A percentile compares a stretch with the other conserved stretches of the same genome.
phyloP scores from a whole-genome alignment of 2,888 invertebrate genomes.

The Anthrax anthrax region DNA sequence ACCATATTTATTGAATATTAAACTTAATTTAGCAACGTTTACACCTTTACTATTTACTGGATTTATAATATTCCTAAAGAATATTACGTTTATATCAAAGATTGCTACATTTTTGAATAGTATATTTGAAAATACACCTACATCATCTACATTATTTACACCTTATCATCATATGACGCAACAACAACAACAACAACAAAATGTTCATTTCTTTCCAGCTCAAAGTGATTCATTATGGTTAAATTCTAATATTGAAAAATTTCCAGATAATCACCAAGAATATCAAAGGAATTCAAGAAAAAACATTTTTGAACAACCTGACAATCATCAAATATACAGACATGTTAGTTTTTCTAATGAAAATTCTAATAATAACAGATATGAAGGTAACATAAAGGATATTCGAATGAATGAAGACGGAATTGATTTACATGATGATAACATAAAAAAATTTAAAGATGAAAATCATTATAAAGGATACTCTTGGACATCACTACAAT shows the following conservation, averaged over 20 bases:
- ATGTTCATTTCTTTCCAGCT: too few species aligned
- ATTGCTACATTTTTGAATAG: slow-evolving; percentile 56
- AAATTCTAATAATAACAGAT: background rate
- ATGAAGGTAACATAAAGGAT: background rate
- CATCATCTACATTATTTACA: background rate
- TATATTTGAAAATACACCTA: slow-evolving; percentile 32
- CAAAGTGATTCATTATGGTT: too few species aligned
- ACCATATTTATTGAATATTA: slow-evolving; percentile 63
- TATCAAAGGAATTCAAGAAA: background rate
- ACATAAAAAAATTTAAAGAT: too few species aligned
- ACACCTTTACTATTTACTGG: slow-evolving; percentile 58
- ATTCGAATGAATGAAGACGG: background rate
- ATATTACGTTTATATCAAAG: slow-evolving; percentile 61
- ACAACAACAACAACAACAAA: too few species aligned
- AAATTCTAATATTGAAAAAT: too few species aligned
- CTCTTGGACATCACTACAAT: too few species aligned
- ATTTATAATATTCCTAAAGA: slow-evolving; percentile 58
- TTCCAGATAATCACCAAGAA: background rate
- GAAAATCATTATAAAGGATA: too few species aligned
- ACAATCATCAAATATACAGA: background rate
- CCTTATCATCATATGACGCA: background rate
- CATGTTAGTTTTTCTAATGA: background rate
- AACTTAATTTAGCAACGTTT: slow-evolving; percentile 61
- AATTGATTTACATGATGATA: background rate
- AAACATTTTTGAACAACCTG: background rate